Base-by-base conservation (phyloP, 2,797 vertebrate species). In the Phylloscopus collybita region DNA sequence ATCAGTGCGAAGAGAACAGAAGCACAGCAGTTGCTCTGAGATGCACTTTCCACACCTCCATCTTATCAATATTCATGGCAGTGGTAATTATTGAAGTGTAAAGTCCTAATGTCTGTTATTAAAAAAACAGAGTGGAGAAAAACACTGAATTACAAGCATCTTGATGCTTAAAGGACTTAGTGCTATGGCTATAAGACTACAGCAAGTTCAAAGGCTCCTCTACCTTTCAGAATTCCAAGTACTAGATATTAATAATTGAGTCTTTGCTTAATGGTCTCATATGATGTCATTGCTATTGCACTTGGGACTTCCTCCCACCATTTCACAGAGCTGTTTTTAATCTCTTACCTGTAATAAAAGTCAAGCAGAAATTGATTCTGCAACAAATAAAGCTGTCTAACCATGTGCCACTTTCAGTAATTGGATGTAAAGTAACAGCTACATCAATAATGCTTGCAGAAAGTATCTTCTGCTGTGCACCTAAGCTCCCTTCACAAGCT, bases 311-410 rank as follows among this genome's bases (percentile, higher is more conserved):
- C 56, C 54, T 92, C 81, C 70, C 60, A 64, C 40, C 27, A 30
- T 73, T 85, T 82, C n/a, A 45, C 4, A 7, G 57, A 76, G 81
- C 20, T 70, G 12, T 21, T 91, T 92, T 92, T 62, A 65, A 95
- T 75, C 84, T 89, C 62, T 59, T 45, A 92, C 67, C 59, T 94
- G 71, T 75, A 96, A 86, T 72, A 91, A 59, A 94, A 80, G 51
- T 29, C 64, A 86, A 72, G 54, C 45, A 89, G 78, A 42, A 34
- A 93, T 23, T 54, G 73, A 93, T 93, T 85, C 66, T 47, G 66
- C 83, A 90, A 86, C 83, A 92, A 86, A 92, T 75, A 65, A 79
- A 93, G 30, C 61, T 62, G 60, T 42, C 79, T 59, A 56, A 51
- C 34, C 45, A 69, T 26, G 40, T 45, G 53, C 80, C 78, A 13